Evolutionary conservation across 2,113 vertebrate species (phyloP).

Genomic region (Sinocyclocheilus maitianheensis): DNA sequence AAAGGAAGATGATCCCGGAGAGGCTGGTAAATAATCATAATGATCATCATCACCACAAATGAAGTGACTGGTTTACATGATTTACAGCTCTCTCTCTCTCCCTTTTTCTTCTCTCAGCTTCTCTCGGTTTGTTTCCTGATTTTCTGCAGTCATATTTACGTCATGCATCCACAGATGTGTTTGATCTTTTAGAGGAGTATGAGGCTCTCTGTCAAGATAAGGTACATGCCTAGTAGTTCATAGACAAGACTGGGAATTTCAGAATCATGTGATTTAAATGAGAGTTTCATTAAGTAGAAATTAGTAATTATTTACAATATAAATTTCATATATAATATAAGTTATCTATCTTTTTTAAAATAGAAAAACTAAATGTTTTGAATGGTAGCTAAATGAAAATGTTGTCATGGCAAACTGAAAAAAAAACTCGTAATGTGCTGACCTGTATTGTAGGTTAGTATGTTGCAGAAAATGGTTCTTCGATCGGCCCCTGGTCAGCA

Average conservation of each 20-base stretch:
- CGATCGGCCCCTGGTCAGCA: conserved; percentile 87
- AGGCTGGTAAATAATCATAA: conserved; percentile 79
- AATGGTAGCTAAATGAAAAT: background rate
- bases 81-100: background rate
- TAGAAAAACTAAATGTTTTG: background rate
- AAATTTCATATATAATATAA: too few species aligned
- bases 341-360: background rate
- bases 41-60: background rate
- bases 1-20: conserved; percentile 93
- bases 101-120: conserved; percentile 76
- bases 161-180: conserved; percentile 88
- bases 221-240: conserved; percentile 64
- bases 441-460: conserved; percentile 77
- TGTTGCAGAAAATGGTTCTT: conserved; percentile 87
- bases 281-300: background rate
- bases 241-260: background rate
- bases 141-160: conserved; percentile 88
- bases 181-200: conserved; percentile 91
- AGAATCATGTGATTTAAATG: background rate
- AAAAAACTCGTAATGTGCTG: background rate
- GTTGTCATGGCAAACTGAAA: background rate
- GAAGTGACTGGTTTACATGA: background rate
- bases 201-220: conserved; percentile 87
- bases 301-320: too few species aligned
- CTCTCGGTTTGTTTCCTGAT: conserved; percentile 88